Evolutionary conservation across 2,888 invertebrate species (phyloP), one percentile per base, ranked within the genome.

Genomic region (Drosophila peninsularis): DNA sequence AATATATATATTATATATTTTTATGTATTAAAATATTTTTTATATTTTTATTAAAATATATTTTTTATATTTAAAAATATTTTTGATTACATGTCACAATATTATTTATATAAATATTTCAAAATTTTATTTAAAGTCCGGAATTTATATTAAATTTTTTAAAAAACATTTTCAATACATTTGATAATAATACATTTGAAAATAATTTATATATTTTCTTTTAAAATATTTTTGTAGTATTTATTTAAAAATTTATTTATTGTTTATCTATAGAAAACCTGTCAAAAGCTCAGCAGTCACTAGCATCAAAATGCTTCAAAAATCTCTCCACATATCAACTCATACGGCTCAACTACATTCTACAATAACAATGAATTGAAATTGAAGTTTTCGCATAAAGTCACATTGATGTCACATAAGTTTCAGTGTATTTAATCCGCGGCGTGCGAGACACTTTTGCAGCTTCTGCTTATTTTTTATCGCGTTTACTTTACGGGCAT

Each of bases 401-500:
- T 14, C 21, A 0, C 21, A 6, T 50, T 21, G 21, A 21, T 21
- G 21, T 21, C 50, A 9, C 27, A 45, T 30, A 10, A 21, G 5
- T 17, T 24, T 24, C 10, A 54, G 54, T 19, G 54, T 41, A 54
- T 54, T 42, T 30, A 41, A 30, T 30, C 9, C 5, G 0, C 41
- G 30, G 41, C 30, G 6, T 41, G 17, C 19, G n/a, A 54, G 19
- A 42, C 19, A 7, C 44, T 19, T 9, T 14, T 3, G 19, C 9
- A 36, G 50, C 21, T 34, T 1, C 30, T 34, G 6, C 56, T 24
- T 30, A 17, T 41, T 14, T 34, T 54, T 77, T 65, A 72, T 73
- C 63, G 44, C 69, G 42, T 60, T 71, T 53, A 63, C 55, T 70
- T 63, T 62, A 56, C 44, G 53, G 55, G 52, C 71, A 68, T 65